Evolutionary conservation across 92 coral and sea anemone species (phyloP).

Genomic region (Montipora capitata): DNA sequence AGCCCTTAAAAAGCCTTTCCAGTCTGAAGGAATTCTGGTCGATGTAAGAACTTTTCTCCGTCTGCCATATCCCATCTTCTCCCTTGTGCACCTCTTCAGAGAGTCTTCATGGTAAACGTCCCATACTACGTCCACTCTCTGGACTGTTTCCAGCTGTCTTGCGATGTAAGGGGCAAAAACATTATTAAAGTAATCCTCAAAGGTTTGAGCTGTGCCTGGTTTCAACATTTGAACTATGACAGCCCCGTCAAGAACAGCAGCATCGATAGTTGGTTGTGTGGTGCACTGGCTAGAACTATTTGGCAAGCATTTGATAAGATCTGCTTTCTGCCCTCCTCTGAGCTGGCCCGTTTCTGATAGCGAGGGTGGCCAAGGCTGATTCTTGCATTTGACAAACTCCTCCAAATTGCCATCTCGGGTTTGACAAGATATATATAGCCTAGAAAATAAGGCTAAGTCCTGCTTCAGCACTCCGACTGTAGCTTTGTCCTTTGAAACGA

Average conservation of each 20-base stretch:
- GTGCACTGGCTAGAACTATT: not conserved
- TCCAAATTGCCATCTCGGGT: slow-evolving; percentile 65
- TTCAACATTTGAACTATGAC: slow-evolving; percentile 76
- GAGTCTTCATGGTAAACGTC: slow-evolving; percentile 66
- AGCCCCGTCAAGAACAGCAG: slow-evolving; percentile 19
- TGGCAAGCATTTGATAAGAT: not conserved
- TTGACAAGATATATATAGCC: slow-evolving; percentile 69
- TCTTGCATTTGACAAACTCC: slow-evolving; percentile 60
- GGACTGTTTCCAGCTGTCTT: too few relatives aligned
- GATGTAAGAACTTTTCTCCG: slow-evolving; percentile 47
- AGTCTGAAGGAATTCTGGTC: slow-evolving; percentile 64
- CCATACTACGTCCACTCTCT: not conserved
- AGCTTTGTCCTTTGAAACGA: too few relatives aligned
- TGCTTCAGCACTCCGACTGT: too few relatives aligned
- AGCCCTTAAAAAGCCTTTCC: slow-evolving; percentile 45
- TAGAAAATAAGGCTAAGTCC: slow-evolving; percentile 38
- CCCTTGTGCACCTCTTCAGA: slow-evolving; percentile 29
- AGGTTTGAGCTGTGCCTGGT: slow-evolving; percentile 58
- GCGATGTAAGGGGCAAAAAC: too few relatives aligned
- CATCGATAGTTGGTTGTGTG: not conserved
- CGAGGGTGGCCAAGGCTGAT: slow-evolving; percentile 76
- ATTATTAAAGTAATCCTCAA: not conserved
- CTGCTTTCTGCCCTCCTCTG: slow-evolving; percentile 57
- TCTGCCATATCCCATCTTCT: too few relatives aligned
- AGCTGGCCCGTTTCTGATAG: slow-evolving; percentile 60